Evolutionary conservation across 2,888 invertebrate genomes (phyloP), one percentile per base, ranked within the genome.

Genomic region (Oscheius onirici): DNA sequence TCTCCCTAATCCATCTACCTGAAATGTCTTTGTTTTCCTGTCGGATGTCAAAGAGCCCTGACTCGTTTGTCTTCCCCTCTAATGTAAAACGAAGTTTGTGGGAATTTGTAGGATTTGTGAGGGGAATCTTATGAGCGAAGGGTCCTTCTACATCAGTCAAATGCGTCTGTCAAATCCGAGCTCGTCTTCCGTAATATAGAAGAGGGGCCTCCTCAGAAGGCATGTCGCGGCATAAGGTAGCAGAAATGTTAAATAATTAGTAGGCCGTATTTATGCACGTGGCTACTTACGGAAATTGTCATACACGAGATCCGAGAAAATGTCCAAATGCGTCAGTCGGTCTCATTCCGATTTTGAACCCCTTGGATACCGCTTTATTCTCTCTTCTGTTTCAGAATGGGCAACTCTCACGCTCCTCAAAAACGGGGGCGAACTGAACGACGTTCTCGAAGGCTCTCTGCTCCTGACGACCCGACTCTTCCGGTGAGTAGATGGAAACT

Each of bases 171-270:
- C n/a, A 6, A 10, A 15, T 34, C 49, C 71, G 72, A 51, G 66
- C 70, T 57, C 73, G 73, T 51, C 51, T 79, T 11, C 44, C 69
- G 22, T 63, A 68, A n/a, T 40, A 75, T n/a, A n/a, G n/a, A n/a
- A n/a, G n/a, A n/a, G 1, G 24, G 76, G 66, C 34, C 8, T 8
- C 34, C 5, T 34, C 34, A 34, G 34, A 34, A 11, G 28, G n/a
- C 55, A 28, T 55, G 55, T 8, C 55, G 55, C 55, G 55, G 55
- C 55, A 55, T 55, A 55, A 55, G 28, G 55, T 55, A 55, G 55
- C 28, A 55, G 55, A 24, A 24, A 24, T 13, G n/a, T 24, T 55
- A 28, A 55, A 55, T 55, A 28, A 55, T 55, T 24, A 24, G 55
- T n/a, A 28, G 26, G 55, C 55, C 26, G n/a, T 52, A 52, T 24